Conservation (phyloP, 1,140 invertebrate genomes). For the Conus ventricosus region DNA sequence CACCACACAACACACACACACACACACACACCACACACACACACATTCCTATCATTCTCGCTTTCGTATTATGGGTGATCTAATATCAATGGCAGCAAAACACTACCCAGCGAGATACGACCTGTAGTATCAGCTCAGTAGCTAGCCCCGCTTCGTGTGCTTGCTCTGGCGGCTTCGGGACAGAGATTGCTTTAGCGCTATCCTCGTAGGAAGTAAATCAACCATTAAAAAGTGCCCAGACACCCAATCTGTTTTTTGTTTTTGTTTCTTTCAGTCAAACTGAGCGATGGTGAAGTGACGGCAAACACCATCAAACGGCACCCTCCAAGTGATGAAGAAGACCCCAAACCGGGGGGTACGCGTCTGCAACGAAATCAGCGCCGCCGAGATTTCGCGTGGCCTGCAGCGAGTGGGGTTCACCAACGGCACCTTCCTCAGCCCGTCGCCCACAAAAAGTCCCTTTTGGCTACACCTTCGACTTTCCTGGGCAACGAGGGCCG, state of each 20-base stretch:
- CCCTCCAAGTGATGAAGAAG: not conserved
- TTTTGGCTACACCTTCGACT: constrained; percentile 33
- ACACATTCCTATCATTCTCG: no score
- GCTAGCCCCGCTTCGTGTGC: no score
- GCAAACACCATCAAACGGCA: constrained; percentile 1
- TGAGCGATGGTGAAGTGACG: not conserved
- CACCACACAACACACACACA: no score
- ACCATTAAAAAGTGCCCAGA: no score
- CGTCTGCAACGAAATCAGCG: constrained; percentile 61
- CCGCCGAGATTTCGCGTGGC: constrained; percentile 56
- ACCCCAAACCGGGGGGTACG: constrained; percentile 43
- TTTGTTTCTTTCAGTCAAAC: constrained; percentile 21
- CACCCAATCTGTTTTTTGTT: not conserved
- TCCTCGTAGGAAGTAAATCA: no score
- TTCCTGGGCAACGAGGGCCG: constrained; percentile 46
- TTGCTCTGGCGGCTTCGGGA: no score
- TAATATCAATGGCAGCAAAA: no score
- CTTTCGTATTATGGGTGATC: no score
- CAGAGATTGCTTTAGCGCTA: no score
- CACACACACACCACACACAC: no score
- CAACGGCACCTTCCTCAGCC: constrained; percentile 46
- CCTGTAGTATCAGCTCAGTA: no score
- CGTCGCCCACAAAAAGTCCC: not conserved
- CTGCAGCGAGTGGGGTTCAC: constrained; percentile 69
- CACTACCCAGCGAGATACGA: no score